Evolutionary conservation across 92 coral and sea anemone species (phyloP), one percentile per base, ranked within the genome.

Genomic region (Hydrozoanthus gracilis): DNA sequence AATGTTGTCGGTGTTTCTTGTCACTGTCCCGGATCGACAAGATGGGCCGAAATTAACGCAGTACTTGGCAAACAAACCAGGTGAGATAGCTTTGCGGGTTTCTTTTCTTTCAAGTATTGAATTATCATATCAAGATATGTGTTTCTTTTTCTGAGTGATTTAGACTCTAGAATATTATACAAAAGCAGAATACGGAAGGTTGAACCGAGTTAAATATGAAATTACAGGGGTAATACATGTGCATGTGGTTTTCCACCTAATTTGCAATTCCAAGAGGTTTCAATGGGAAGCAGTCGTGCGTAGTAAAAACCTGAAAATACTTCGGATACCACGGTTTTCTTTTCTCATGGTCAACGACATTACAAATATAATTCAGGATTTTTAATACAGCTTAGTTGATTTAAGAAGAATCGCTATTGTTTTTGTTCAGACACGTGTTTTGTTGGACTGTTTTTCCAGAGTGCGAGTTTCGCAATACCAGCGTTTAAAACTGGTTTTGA

Each of bases 21-120:
- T 92, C 51, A 96, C 99, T 27, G 89, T 96, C 71, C 99, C 99
- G 48, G 94, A 88, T 15, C 91, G 66, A 71, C 65, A 68, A 66
- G 91, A 92, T 7, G 99, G 99, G 20, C 99, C 99, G 60, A 96
- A 96, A 88, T 88, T 91, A 78, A 95, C 95, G 3, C 94, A 88
- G 78, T 93, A 88, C 79, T 70, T 96, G 86, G 91, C 92, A 10
- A 94, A 92, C 70, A 90, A 77, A 74, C 94, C 89, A 76, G 95
- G 99, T 96, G 87, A 79, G 89, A 82, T 7, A 55, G 60, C 14
- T 50, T 17, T 75, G 27, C 48, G 49, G 55, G 27, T 76, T 61
- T 87, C n/a, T 8, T 18, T 27, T 78, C 39, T 44, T 51, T 45
- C 1, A 27, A 62, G 51, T 76, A 35, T 60, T 4, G 51, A 20